Conservation (phyloP, 2,113 vertebrate species). For the Lepisosteus oculatus region DNA sequence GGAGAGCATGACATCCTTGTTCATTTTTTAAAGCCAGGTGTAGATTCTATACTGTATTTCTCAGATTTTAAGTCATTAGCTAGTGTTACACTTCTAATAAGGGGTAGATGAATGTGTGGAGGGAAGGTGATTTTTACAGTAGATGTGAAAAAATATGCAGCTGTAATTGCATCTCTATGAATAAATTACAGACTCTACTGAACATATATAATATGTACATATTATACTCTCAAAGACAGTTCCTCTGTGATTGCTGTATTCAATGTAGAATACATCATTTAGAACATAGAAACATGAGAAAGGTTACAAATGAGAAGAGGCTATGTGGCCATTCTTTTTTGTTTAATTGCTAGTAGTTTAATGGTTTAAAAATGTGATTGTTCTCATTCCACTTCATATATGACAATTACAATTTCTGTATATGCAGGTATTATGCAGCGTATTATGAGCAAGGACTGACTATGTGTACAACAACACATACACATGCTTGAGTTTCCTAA, state of each 20-base stretch:
- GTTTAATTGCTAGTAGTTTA: not conserved
- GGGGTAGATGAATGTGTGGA: conserved; percentile 38
- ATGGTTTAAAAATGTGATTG: not conserved
- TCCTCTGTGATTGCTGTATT: conserved; percentile 22
- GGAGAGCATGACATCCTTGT: too few relatives aligned
- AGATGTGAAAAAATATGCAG: conserved; percentile 42
- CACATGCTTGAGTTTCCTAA: too few relatives aligned
- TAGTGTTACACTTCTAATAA: conserved; percentile 54
- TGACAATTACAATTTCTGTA: too few relatives aligned
- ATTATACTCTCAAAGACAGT: conserved; percentile 28
- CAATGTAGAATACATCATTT: conserved; percentile 7
- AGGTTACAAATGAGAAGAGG: not conserved
- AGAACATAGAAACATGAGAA: not conserved
- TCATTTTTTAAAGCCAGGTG: too few relatives aligned
- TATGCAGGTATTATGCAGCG: too few relatives aligned
- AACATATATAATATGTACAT: conserved; percentile 43
- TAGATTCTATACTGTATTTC: not conserved
- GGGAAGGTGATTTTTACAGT: not conserved
- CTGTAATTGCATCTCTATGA: conserved; percentile 43
- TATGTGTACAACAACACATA: too few relatives aligned
- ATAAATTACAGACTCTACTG: conserved; percentile 35
- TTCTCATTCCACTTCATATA: too few relatives aligned
- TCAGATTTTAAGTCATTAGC: conserved; percentile 48
- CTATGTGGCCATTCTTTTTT: too few relatives aligned
- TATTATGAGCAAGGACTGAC: too few relatives aligned